phyloP scores from a whole-genome alignment of 2,113 vertebrate genomes.

The Condylura cristata region DNA sequence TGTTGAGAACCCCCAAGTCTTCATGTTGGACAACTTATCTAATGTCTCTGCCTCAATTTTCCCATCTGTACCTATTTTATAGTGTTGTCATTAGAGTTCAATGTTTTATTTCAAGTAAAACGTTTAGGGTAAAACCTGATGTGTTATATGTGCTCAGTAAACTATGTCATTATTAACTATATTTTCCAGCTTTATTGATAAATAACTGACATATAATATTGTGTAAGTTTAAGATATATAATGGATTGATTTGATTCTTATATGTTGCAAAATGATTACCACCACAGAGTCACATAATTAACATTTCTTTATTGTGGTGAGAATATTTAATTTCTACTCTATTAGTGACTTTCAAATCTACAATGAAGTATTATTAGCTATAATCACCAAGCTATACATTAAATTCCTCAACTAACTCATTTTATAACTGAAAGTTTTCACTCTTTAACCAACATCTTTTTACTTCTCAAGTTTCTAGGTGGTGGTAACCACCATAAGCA shows the following conservation, averaged over 20 bases:
- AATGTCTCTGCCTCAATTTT: background rate
- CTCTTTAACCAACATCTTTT: background rate
- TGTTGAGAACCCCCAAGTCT: conserved; percentile 64
- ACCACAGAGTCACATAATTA: background rate
- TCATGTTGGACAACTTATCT: background rate
- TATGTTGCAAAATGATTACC: background rate
- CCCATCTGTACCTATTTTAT: background rate
- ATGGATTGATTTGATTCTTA: background rate
- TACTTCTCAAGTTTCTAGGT: too few species aligned
- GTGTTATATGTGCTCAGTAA: background rate
- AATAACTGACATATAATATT: background rate
- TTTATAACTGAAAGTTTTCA: background rate
- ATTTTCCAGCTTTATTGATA: background rate
- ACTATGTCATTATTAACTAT: background rate
- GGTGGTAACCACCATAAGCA: background rate
- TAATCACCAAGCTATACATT: background rate
- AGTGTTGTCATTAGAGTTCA: background rate
- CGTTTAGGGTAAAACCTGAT: background rate
- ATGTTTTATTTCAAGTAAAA: background rate
- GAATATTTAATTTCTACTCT: background rate
- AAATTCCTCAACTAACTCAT: background rate
- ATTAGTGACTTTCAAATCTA: background rate
- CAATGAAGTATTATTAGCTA: background rate
- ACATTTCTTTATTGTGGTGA: background rate
- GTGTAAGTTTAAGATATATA: background rate